Base-by-base conservation (phyloP, 1,140 invertebrate genomes). In the Zaprionus ornatus region DNA sequence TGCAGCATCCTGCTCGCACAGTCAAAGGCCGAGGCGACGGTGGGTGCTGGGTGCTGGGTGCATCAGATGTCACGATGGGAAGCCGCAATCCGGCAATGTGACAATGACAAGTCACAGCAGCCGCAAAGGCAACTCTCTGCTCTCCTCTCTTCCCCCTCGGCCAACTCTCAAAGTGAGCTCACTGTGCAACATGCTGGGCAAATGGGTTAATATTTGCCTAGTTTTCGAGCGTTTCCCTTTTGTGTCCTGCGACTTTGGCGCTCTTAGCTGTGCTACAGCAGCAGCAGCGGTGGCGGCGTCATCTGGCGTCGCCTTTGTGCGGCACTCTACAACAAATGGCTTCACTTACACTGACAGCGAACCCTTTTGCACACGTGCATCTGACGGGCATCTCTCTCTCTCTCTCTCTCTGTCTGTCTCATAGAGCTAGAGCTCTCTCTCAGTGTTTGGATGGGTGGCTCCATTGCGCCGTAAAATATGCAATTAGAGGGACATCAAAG, bases 401-500 rank as follows among this genome's bases (percentile, higher is more conserved):
- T 6, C 13, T 27, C 23, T 40, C 9, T 4, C 32, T 9, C 27
- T 68, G 17, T 32, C 35, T 29, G 23, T 57, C 57, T 55, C 25
- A n/a, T n/a, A n/a, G n/a, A n/a, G n/a, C n/a, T n/a, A n/a, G n/a
- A n/a, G n/a, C n/a, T 54, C 29, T 48, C 37, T 59, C 25, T 69
- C 42, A 48, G 54, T 32, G 40, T 61, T 35, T 64, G 55, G 50
- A 54, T 54, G 55, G 66, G 54, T 60, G 63, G 72, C 70, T 90
- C 70, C 73, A 69, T 75, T 76, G 81, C 86, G 76, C 85, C 88
- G 81, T 90, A 90, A 90, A 90, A 90, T 90, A 90, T 90, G 85
- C 85, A 90, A 90, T 90, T 90, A 90, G 85, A 90, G 85, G 84
- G 72, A 90, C 86, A 90, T 90, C 85, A 90, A 90, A 90, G 85